A percentile compares a stretch with the other conserved stretches of the same genome.
Conservation (phyloP, 2,797 vertebrate genomes). For the Apodemus agrarius region DNA sequence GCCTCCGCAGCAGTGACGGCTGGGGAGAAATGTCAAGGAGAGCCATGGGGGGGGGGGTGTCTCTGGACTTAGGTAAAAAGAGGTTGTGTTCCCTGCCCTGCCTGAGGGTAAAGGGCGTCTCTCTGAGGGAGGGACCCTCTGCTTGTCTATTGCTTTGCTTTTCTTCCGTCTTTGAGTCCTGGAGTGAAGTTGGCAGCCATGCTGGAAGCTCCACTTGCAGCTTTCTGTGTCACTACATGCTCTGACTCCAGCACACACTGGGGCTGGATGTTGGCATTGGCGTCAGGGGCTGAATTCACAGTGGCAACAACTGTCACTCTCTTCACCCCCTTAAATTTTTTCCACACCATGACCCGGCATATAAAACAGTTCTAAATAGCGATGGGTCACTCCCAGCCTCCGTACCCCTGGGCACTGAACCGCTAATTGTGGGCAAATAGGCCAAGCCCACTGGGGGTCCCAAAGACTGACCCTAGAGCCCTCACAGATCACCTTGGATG, state of each 20-base stretch:
- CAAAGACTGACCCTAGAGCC: neutral
- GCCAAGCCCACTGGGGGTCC: neutral
- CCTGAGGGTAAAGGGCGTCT: neutral
- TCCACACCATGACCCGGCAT: neutral
- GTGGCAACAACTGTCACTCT: slow-evolving; percentile 6
- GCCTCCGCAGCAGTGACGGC: neutral
- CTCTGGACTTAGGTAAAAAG: neutral
- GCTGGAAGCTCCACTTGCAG: neutral
- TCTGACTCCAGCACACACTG: neutral
- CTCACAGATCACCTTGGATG: slow-evolving; percentile 38
- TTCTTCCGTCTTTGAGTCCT: neutral
- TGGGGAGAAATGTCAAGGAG: slow-evolving; percentile 2
- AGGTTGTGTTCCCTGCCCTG: neutral
- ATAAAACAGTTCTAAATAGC: neutral
- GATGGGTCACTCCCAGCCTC: neutral
- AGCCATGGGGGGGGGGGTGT: neutral
- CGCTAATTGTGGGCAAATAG: neutral
- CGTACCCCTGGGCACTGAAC: neutral
- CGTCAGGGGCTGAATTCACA: slow-evolving; percentile 36
- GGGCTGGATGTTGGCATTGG: slow-evolving; percentile 24
- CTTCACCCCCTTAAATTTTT: slow-evolving; percentile 41
- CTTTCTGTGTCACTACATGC: neutral
- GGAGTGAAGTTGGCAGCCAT: neutral
- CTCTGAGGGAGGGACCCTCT: neutral
- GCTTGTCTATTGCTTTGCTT: slow-evolving; percentile 16